Conservation (phyloP, 2,888 invertebrate species). For the Galerucella nymphaeae region DNA sequence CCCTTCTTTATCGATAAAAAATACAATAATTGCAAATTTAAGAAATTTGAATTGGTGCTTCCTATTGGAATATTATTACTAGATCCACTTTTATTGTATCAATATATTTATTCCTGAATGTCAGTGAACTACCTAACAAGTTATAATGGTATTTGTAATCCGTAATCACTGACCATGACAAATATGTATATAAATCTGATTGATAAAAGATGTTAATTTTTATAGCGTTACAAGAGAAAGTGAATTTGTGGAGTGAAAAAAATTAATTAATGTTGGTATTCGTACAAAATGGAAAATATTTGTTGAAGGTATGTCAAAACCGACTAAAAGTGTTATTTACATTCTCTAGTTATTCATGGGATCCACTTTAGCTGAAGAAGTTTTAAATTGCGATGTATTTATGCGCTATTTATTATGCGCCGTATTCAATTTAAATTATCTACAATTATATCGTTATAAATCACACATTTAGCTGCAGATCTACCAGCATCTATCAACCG, state of each 20-base stretch:
- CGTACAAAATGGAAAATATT: conserved; percentile 29
- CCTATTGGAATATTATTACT: too few species aligned
- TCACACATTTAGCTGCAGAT: conserved; percentile 40
- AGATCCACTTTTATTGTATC: background rate
- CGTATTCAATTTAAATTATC: conserved; percentile 46
- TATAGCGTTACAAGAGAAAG: conserved; percentile 26
- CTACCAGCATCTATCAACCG: conserved; percentile 28
- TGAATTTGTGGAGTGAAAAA: conserved; percentile 3
- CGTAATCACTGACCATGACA: conserved; percentile 3
- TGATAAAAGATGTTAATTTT: background rate
- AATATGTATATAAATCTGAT: conserved; percentile 1
- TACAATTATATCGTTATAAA: conserved; percentile 46
- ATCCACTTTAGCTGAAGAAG: conserved; percentile 33
- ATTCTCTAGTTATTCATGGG: conserved; percentile 42
- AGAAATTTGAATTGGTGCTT: too few species aligned
- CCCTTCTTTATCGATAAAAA: too few species aligned
- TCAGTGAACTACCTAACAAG: background rate
- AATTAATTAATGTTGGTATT: conserved; percentile 13
- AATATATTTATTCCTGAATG: background rate
- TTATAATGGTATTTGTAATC: background rate
- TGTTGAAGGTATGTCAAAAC: conserved; percentile 32
- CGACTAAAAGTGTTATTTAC: conserved; percentile 35
- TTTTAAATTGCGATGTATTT: conserved; percentile 42
- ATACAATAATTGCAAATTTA: too few species aligned
- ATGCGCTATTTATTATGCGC: conserved; percentile 41